phyloP scores from a whole-genome alignment of 2,797 vertebrate genomes.

The Cichlasoma orientale region DNA sequence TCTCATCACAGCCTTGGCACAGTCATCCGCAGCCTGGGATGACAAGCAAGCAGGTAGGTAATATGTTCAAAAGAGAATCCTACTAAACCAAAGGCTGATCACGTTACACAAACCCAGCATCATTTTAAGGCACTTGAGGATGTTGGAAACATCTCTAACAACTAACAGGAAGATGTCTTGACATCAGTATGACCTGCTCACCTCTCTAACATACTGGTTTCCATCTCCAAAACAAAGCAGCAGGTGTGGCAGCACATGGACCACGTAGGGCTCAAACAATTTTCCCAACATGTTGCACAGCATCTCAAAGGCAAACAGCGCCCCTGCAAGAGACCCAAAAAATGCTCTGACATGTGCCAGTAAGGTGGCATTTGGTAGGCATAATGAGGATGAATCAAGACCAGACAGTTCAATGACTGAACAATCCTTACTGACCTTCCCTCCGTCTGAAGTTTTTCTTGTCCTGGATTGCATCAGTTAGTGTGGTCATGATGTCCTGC shows the following conservation, averaged over 20 bases:
- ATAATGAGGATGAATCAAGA: neutral
- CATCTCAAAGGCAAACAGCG: constrained; percentile 99
- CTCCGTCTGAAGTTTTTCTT: constrained; percentile 97
- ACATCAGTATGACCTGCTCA: constrained; percentile 61
- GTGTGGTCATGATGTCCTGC: constrained; percentile 96
- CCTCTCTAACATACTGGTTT: constrained; percentile 98
- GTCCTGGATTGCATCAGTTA: constrained; percentile 97
- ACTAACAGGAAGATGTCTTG: neutral
- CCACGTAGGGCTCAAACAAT: constrained; percentile 97
- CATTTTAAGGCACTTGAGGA: neutral
- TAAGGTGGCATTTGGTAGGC: neutral
- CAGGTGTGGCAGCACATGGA: constrained; percentile 95
- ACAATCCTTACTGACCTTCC: constrained; percentile 84
- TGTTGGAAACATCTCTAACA: neutral
- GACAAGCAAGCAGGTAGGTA: neutral
- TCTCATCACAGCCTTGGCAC: constrained; percentile 99
- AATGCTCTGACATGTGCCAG: neutral
- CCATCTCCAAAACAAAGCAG: constrained; percentile 98
- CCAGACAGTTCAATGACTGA: neutral
- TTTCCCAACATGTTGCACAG: constrained; percentile 98
- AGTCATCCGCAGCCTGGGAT: constrained; percentile 95
- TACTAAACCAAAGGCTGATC: neutral
- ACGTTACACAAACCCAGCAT: neutral
- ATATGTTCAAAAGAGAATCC: neutral
- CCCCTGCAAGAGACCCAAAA: constrained; percentile 75